Evolutionary conservation across 2,797 vertebrate species (phyloP).

Genomic region (Carcharodon carcharias): DNA sequence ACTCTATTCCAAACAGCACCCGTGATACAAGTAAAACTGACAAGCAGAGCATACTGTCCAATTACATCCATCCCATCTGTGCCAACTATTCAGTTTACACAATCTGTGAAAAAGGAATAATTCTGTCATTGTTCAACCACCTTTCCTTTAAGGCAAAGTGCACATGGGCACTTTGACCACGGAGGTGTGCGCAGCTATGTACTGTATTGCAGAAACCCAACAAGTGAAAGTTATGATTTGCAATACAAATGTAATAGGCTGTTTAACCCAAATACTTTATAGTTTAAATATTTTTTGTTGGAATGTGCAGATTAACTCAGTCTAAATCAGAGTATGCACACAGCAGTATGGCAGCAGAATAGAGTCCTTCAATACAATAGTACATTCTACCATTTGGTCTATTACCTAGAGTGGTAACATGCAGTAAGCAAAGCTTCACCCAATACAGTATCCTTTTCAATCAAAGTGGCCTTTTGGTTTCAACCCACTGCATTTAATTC

Average conservation of each 20-base stretch:
- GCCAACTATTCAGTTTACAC: background rate
- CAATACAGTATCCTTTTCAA: background rate
- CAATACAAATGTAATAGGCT: background rate
- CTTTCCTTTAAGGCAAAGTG: background rate
- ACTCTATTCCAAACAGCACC: conserved; percentile 29
- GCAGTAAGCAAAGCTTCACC: background rate
- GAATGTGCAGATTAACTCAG: conserved; percentile 3
- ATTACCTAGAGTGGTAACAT: background rate
- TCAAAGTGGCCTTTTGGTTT: background rate
- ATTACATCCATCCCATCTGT: conserved; percentile 20
- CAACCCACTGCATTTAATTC: background rate
- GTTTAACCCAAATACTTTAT: background rate
- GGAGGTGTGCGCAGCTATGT: background rate
- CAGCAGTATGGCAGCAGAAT: background rate
- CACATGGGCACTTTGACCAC: background rate
- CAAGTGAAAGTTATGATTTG: background rate
- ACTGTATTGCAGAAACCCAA: background rate
- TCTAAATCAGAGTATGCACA: background rate
- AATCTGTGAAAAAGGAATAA: background rate
- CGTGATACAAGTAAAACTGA: conserved; percentile 29
- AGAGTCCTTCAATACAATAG: background rate
- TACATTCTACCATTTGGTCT: conserved; percentile 15
- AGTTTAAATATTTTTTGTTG: background rate
- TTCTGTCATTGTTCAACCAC: background rate
- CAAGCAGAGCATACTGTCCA: background rate